These are phyloP conservation scores for Cotesia glomerata DNA, from an alignment of 1,140 invertebrate genomes.

Conservation along the genomic window DNA sequence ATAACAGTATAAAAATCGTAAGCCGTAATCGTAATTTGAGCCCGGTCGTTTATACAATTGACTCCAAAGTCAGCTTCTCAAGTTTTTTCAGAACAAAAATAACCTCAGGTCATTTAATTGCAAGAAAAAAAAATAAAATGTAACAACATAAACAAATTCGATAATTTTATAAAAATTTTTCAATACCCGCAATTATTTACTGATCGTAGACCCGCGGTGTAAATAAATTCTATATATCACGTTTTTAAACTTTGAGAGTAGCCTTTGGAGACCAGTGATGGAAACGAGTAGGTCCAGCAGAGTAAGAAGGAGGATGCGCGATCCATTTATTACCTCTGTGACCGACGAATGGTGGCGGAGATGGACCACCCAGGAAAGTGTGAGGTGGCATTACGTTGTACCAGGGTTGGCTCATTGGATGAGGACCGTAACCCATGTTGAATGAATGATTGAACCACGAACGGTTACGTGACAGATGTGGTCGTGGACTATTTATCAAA, in stretches of 20 bases:
- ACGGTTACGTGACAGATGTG: constrained; percentile 53
- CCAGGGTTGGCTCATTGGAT: constrained; percentile 55
- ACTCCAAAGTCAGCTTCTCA: constrained; percentile 37
- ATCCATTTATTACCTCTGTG: constrained; percentile 53
- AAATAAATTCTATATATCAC: constrained; percentile 21
- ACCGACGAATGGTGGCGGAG: constrained; percentile 52
- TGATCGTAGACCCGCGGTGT: background rate
- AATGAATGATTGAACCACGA: constrained; percentile 56
- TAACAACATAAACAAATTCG: background rate
- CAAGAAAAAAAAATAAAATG: background rate
- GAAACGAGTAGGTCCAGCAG: constrained; percentile 53
- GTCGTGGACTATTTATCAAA: constrained; percentile 50
- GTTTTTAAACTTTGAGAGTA: constrained; percentile 57
- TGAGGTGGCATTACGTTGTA: constrained; percentile 57
- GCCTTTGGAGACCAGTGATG: constrained; percentile 59
- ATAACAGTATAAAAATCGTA: constrained; percentile 53
- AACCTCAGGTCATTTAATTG: constrained; percentile 27
- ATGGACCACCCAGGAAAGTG: constrained; percentile 50
- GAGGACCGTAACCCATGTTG: constrained; percentile 51
- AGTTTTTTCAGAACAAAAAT: constrained; percentile 9
- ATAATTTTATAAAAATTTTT: no score
- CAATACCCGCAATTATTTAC: no score
- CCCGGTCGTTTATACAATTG: constrained; percentile 47
- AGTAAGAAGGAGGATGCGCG: constrained; percentile 50
- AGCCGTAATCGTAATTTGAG: constrained; percentile 49